Evolutionary conservation across 2,888 invertebrate species (phyloP).

Genomic region (Drosophila kanekoi): DNA sequence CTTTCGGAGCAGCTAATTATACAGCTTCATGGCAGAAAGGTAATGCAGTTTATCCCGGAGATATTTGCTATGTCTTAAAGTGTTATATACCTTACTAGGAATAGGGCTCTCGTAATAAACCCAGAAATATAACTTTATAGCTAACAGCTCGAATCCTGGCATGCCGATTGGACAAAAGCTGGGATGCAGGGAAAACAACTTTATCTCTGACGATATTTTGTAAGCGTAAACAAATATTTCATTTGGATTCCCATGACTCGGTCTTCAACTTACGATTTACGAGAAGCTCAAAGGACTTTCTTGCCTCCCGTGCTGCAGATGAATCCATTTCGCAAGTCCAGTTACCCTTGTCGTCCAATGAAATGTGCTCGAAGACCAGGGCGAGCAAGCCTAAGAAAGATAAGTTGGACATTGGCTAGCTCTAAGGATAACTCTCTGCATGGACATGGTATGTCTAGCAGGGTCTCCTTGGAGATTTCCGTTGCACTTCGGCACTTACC

Average conservation of each 20-base stretch:
- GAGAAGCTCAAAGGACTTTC: constrained; percentile 84
- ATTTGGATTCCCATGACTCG: not conserved
- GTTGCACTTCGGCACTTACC: constrained; percentile 68
- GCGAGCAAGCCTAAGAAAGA: constrained; percentile 82
- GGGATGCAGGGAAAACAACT: too few species aligned
- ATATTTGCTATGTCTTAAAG: too few species aligned
- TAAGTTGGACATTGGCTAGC: constrained; percentile 1
- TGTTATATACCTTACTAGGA: too few species aligned
- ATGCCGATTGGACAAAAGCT: too few species aligned
- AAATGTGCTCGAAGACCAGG: constrained; percentile 86
- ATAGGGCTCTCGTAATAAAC: too few species aligned
- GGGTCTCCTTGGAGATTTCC: not conserved
- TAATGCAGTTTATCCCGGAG: too few species aligned
- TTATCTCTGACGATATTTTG: too few species aligned
- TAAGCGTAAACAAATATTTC: too few species aligned
- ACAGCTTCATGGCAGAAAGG: too few species aligned
- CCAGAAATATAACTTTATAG: too few species aligned
- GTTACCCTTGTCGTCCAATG: constrained; percentile 85
- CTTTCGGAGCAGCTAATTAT: too few species aligned
- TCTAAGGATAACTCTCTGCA: constrained; percentile 8
- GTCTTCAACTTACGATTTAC: constrained; percentile 84
- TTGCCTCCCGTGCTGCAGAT: constrained; percentile 68
- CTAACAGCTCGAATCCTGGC: too few species aligned
- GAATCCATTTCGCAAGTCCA: constrained; percentile 85
- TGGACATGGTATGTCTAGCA: not conserved